These are phyloP conservation scores for Drosophila lowei DNA, from an alignment of 1,140 invertebrate species.

Conservation along the genomic window DNA sequence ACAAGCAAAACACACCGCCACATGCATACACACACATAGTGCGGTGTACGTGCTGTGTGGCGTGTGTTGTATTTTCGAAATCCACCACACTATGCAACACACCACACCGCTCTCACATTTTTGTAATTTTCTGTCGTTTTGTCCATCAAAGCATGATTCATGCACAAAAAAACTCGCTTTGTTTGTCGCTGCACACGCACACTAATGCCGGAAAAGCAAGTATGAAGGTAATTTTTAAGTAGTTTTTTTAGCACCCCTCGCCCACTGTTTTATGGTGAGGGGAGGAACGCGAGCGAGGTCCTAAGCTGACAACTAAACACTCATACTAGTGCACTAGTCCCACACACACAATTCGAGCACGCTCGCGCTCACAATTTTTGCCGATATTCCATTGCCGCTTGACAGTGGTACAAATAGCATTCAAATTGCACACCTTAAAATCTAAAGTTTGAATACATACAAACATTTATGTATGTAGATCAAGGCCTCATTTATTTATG, in stretches of 20 bases:
- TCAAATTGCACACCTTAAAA: constrained; percentile 18
- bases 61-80: constrained; percentile 53
- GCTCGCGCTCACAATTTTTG: constrained; percentile 14
- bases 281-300: too few relatives aligned
- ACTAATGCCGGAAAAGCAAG: neutral
- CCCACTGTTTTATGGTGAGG: constrained; percentile 6
- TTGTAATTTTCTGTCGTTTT: constrained; percentile 49
- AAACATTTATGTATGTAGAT: neutral
- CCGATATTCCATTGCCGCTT: constrained; percentile 24
- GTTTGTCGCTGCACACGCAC: constrained; percentile 53
- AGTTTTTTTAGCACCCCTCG: constrained; percentile 68
- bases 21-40: too few relatives aligned
- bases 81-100: constrained; percentile 53
- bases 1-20: neutral
- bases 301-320: constrained; percentile 6
- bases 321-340: constrained; percentile 1
- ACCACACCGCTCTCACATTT: constrained; percentile 19
- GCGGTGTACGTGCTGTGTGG: constrained; percentile 2
- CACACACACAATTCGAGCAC: constrained; percentile 15
- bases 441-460: neutral
- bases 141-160: constrained; percentile 60
- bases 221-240: constrained; percentile 49
- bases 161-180: constrained; percentile 58
- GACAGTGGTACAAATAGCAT: constrained; percentile 56
- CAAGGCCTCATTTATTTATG: too few relatives aligned